phyloP scores from a whole-genome alignment of 2,888 invertebrate species.

The Tribolium freemani region DNA sequence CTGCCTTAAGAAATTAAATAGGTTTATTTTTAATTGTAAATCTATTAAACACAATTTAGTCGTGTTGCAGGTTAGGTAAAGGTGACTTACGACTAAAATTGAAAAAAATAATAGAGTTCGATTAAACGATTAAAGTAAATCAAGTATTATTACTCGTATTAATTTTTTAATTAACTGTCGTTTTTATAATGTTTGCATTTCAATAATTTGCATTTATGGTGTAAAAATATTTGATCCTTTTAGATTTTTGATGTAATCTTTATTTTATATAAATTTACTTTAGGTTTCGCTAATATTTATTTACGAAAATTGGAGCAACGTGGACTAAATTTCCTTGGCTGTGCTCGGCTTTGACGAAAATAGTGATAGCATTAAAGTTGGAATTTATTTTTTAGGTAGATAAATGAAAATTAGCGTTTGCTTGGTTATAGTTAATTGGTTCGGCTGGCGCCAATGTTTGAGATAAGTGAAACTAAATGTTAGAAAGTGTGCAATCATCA shows the following conservation, averaged over 20 bases:
- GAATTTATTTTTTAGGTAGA: neutral
- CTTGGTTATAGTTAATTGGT: no score
- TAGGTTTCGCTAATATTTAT: constrained; percentile 40
- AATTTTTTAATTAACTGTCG: neutral
- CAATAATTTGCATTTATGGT: neutral
- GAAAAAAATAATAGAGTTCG: no score
- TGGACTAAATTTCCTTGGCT: constrained; percentile 14
- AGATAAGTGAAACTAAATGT: neutral
- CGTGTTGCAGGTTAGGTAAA: no score
- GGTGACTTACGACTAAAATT: no score
- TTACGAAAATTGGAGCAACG: constrained; percentile 36
- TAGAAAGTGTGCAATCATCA: constrained; percentile 14
- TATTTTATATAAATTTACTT: constrained; percentile 30
- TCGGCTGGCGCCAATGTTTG: neutral
- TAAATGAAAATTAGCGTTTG: neutral
- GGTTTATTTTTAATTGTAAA: no score
- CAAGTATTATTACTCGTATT: neutral
- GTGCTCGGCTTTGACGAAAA: neutral
- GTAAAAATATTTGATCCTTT: constrained; percentile 20
- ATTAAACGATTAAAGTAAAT: no score
- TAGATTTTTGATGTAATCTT: constrained; percentile 29
- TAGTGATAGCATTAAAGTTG: neutral
- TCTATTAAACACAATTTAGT: no score
- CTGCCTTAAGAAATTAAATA: no score
- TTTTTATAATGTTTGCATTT: constrained; percentile 1